phyloP scores from a whole-genome alignment of 2,113 vertebrate species.

The Thunnus maccoyii region DNA sequence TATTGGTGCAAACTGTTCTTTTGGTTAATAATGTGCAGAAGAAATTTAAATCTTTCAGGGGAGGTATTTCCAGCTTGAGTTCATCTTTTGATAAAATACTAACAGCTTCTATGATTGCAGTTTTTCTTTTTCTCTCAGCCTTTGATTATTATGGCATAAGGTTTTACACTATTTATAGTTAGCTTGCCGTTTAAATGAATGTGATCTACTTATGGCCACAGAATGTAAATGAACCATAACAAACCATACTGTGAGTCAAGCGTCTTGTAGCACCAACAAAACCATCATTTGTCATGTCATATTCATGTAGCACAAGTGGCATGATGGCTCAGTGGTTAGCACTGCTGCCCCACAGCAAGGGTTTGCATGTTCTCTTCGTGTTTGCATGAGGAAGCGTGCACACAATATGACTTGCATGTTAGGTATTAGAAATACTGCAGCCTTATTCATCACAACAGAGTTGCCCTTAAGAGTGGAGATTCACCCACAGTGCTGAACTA shows the following conservation, averaged over 20 bases:
- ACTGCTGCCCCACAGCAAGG: background rate
- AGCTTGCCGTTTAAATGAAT: too few species aligned
- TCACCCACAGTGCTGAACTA: background rate
- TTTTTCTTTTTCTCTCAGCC: too few species aligned
- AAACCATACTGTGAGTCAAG: too few species aligned
- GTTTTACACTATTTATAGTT: too few species aligned
- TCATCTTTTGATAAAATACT: conserved; percentile 19
- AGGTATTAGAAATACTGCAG: background rate
- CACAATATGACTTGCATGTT: conserved; percentile 8
- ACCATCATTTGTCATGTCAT: background rate
- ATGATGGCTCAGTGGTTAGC: background rate
- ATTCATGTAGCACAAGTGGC: background rate
- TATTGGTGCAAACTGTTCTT: background rate
- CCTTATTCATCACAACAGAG: background rate
- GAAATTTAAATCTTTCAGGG: background rate
- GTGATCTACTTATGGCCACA: too few species aligned
- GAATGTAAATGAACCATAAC: too few species aligned
- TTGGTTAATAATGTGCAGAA: background rate
- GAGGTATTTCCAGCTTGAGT: background rate
- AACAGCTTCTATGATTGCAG: background rate
- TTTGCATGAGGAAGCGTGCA: conserved; percentile 6
- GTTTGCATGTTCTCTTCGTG: conserved; percentile 1
- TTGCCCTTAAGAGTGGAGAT: background rate
- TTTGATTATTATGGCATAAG: too few species aligned
- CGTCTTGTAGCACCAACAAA: too few species aligned